These are phyloP conservation scores for Xenopus petersii DNA, from an alignment of 2,797 vertebrate genomes.

Conservation along the genomic window DNA sequence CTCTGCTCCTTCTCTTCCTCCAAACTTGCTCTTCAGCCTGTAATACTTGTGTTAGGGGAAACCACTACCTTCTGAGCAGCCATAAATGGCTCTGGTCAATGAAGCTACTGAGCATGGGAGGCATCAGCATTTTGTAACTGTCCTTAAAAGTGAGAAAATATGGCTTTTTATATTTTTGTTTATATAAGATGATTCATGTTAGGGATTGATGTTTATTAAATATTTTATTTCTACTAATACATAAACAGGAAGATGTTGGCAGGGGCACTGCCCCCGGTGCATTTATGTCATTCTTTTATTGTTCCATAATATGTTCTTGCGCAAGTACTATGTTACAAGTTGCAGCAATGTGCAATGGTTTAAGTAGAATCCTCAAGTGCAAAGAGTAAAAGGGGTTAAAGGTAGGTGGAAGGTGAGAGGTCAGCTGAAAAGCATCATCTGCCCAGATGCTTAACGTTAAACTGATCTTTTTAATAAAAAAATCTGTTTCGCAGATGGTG, in stretches of 20 bases:
- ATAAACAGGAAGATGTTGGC: slow-evolving; percentile 50
- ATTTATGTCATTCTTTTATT: slow-evolving; percentile 49
- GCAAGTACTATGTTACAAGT: not conserved
- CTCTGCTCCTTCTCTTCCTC: no score
- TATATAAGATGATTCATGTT: no score
- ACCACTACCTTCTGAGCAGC: no score
- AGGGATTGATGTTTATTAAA: no score
- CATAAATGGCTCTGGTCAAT: no score
- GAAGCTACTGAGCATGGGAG: no score
- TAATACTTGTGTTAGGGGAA: no score
- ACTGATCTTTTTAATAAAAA: slow-evolving; percentile 79
- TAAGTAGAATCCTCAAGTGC: slow-evolving; percentile 38
- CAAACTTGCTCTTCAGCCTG: no score
- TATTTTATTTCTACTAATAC: not conserved
- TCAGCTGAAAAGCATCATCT: slow-evolving; percentile 72
- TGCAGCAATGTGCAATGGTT: no score
- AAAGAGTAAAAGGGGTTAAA: slow-evolving; percentile 52
- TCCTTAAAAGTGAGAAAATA: no score
- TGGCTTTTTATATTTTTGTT: no score
- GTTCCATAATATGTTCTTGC: not conserved
- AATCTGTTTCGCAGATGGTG: slow-evolving; percentile 98
- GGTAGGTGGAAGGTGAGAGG: slow-evolving; percentile 74
- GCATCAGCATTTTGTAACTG: no score
- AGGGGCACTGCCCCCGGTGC: slow-evolving; percentile 45
- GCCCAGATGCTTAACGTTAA: slow-evolving; percentile 79